These are phyloP conservation scores for Clanis bilineata DNA, from an alignment of 2,888 invertebrate species.

Conservation along the genomic window DNA sequence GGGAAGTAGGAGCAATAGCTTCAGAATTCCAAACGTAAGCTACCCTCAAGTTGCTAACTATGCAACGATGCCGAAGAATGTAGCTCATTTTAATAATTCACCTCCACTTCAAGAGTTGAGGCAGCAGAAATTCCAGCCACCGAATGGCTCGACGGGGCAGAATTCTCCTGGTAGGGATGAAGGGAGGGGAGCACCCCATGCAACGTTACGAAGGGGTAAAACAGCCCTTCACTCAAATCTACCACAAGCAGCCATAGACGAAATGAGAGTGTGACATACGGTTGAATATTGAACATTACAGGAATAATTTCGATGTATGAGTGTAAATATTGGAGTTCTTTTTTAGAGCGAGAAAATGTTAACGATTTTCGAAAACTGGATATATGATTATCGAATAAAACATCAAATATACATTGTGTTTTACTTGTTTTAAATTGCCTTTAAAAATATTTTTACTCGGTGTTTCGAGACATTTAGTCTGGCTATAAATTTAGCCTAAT, in stretches of 20 bases:
- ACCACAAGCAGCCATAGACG: conserved; percentile 92
- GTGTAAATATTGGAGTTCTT: conserved; percentile 63
- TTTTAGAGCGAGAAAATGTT: conserved; percentile 61
- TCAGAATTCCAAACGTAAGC: conserved; percentile 69
- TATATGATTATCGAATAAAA: conserved; percentile 70
- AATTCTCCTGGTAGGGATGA: conserved; percentile 59
- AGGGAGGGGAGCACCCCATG: conserved; percentile 62
- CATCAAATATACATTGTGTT: conserved; percentile 5
- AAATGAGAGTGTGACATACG: conserved; percentile 93
- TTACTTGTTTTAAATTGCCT: background rate
- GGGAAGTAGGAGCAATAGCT: conserved; percentile 78
- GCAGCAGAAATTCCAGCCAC: conserved; percentile 82
- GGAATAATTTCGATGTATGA: conserved; percentile 51
- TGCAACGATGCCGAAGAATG: conserved; percentile 84
- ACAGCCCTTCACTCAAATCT: conserved; percentile 82
- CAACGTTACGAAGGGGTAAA: conserved; percentile 68
- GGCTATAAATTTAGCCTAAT: background rate
- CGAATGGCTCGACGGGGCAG: conserved; percentile 81
- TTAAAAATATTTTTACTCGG: too few species aligned
- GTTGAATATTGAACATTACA: conserved; percentile 57
- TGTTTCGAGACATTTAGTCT: background rate
- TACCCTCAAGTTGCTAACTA: conserved; percentile 73
- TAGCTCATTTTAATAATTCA: conserved; percentile 78
- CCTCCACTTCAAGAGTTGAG: conserved; percentile 78
- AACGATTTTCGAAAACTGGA: conserved; percentile 64